Evolutionary conservation across 2,113 vertebrate species (phyloP), one percentile per base, ranked within the genome.

Genomic region (Lepidothrix coronata): DNA sequence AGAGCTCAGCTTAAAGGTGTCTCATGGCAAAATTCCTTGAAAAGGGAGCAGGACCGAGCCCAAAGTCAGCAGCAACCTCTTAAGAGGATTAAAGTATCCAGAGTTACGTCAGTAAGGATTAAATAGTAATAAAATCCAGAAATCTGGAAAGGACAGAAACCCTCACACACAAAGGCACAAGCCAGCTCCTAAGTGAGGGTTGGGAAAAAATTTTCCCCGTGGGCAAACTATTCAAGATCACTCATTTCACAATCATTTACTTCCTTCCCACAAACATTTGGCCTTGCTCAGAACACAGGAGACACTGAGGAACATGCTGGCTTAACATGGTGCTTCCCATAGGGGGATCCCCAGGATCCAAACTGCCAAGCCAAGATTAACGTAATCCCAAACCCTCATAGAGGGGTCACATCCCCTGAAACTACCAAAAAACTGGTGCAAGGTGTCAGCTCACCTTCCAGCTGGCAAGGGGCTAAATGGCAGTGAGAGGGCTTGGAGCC

Each of bases 71-170:
- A 95, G 71, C 87, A 94, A 89, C 49, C 67, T 55, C 58, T 33
- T 68, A 93, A 82, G 70, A 87, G 81, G 81, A 94, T 94, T 94
- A 83, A 89, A 91, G 51, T 82, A 91, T 86, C 70, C 81, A 62
- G 58, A 82, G 41, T 79, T 93, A 76, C 43, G 82, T 89, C 78
- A 93, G 74, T 30, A 76, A 91, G 54, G 77, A 94, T 95, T 89
- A 96, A 96, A 91, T 65, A 78, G 78, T 85, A 93, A 95, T 89
- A 91, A 96, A 93, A 88, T 76, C 91, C 94, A 96, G 89, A 88
- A 85, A 72, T 87, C 35, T 96, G 91, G 84, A 96, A 91, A 86
- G 95, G 68, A 91, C 28, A 73, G 77, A 85, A 95, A 79, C 49
- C 44, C 71, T 83, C 14, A 2, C 54, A 65, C 68, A 79, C 43